phyloP scores from a whole-genome alignment of 2,888 invertebrate genomes.

The Melitaea athalia region DNA sequence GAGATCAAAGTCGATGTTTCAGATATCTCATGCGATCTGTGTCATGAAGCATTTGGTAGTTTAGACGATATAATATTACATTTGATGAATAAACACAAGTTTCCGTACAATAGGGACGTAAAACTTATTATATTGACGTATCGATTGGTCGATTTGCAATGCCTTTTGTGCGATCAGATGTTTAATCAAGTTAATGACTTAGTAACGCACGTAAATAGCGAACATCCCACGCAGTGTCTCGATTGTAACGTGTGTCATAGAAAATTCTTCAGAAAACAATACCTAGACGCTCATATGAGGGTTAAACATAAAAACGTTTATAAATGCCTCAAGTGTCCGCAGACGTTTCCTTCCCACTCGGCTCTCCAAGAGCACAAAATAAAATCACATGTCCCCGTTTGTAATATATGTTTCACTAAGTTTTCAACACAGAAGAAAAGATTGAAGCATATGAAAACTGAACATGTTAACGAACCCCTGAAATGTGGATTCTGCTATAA shows the following conservation, averaged over 20 bases:
- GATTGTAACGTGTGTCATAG: slow-evolving; percentile 56
- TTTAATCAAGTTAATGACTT: slow-evolving; percentile 57
- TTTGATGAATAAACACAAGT: slow-evolving; percentile 56
- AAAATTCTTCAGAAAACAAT: slow-evolving; percentile 60
- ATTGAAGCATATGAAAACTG: slow-evolving; percentile 60
- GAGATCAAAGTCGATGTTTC: slow-evolving; percentile 72
- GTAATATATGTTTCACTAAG: slow-evolving; percentile 62
- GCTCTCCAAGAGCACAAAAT: slow-evolving; percentile 56
- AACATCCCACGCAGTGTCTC: slow-evolving; percentile 54
- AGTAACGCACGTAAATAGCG: slow-evolving; percentile 59
- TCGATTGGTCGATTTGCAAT: slow-evolving; percentile 60
- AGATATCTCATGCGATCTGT: slow-evolving; percentile 58
- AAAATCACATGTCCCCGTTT: slow-evolving; percentile 57
- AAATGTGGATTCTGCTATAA: slow-evolving; percentile 63
- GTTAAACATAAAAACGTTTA: slow-evolving; percentile 56
- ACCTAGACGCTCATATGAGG: slow-evolving; percentile 58
- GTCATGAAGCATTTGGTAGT: slow-evolving; percentile 46
- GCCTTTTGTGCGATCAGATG: slow-evolving; percentile 55
- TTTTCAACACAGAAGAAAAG: slow-evolving; percentile 57
- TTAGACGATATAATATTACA: slow-evolving; percentile 54
- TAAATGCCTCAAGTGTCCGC: slow-evolving; percentile 55
- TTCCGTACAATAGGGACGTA: slow-evolving; percentile 54
- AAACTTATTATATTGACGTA: slow-evolving; percentile 54
- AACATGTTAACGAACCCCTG: slow-evolving; percentile 52
- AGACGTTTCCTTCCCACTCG: slow-evolving; percentile 49